Conservation (phyloP, 2,888 invertebrate species). For the Drosophila nigricruria region DNA sequence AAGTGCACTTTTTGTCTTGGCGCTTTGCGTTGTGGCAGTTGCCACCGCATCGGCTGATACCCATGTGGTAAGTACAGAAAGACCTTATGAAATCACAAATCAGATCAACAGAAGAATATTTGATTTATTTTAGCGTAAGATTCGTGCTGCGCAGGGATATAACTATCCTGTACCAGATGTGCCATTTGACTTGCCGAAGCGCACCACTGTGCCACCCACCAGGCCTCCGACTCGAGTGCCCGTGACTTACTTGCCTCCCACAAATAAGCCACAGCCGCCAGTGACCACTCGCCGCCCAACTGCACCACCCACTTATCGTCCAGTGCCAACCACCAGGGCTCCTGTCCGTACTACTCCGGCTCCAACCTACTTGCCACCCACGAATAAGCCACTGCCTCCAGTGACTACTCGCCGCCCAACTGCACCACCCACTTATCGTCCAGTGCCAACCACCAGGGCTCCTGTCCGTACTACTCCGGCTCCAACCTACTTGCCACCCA, state of each 20-base stretch:
- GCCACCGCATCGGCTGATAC: constrained; percentile 74
- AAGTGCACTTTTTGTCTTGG: constrained; percentile 82
- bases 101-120: background rate
- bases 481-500: constrained; percentile 66
- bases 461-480: constrained; percentile 37
- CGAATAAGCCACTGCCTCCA: constrained; percentile 59
- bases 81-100: background rate
- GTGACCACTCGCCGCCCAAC: constrained; percentile 51
- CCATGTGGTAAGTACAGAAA: constrained; percentile 73
- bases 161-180: constrained; percentile 75
- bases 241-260: constrained; percentile 56
- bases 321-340: constrained; percentile 28
- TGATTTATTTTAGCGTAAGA: constrained; percentile 66
- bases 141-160: constrained; percentile 81
- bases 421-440: constrained; percentile 45
- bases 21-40: constrained; percentile 82
- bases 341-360: constrained; percentile 1
- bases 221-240: constrained; percentile 48
- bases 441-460: constrained; percentile 27
- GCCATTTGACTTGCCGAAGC: constrained; percentile 74
- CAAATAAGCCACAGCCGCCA: constrained; percentile 60
- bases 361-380: constrained; percentile 42
- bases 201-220: constrained; percentile 60
- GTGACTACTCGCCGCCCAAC: constrained; percentile 52
- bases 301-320: constrained; percentile 44